Conservation (phyloP, 2,797 vertebrate species). For the Spinus pinus region DNA sequence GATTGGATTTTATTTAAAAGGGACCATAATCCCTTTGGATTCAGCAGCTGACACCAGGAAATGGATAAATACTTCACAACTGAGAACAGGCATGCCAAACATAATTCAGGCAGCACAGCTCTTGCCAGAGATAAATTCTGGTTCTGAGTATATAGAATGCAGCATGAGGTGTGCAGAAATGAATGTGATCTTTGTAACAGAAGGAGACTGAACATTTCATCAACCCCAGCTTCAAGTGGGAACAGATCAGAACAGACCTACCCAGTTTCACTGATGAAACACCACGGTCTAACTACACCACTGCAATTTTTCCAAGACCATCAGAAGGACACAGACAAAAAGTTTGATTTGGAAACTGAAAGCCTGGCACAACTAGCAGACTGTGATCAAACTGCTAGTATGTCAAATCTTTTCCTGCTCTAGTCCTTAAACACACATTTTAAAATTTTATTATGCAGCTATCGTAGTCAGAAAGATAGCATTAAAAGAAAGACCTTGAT, state of each 20-base stretch:
- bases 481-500: background rate
- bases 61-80: constrained; percentile 15
- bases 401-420: background rate
- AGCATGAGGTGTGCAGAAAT: constrained; percentile 14
- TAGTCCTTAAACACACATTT: background rate
- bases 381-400: background rate
- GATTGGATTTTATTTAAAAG: constrained; percentile 2
- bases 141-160: background rate
- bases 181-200: background rate
- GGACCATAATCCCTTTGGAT: background rate
- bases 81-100: background rate
- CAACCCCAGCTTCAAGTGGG: background rate
- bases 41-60: constrained; percentile 32
- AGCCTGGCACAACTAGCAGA: background rate
- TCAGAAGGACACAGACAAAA: background rate
- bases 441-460: background rate
- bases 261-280: background rate
- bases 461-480: background rate
- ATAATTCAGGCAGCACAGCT: background rate
- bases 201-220: background rate
- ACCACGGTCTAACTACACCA: background rate
- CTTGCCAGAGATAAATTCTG: constrained; percentile 30
- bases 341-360: background rate
- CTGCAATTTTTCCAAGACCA: background rate
- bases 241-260: background rate